Percentiles rank a stretch among this genome's conserved stretches.
Evolutionary conservation across 2,888 invertebrate species (phyloP).

Genomic region (Tridacna gigas): DNA sequence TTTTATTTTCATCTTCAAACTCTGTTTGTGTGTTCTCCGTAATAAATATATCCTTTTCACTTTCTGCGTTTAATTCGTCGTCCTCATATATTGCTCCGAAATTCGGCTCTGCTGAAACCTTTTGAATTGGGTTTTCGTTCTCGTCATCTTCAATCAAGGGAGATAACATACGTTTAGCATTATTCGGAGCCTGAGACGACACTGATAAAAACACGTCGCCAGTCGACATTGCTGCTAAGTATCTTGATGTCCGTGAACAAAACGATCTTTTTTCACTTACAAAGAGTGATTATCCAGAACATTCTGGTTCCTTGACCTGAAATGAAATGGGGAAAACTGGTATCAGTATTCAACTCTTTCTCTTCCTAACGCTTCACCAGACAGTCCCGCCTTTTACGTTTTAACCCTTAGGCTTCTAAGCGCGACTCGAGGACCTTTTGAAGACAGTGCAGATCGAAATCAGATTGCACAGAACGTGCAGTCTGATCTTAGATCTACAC

Average conservation of each 20-base stretch:
- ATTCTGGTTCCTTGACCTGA: no score
- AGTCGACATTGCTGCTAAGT: conserved; percentile 23
- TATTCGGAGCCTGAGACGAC: conserved; percentile 43
- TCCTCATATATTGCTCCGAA: conserved; percentile 26
- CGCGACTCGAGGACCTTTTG: no score
- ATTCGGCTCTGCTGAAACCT: conserved; percentile 7
- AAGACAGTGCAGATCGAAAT: no score
- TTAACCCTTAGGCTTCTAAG: no score
- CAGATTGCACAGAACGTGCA: no score
- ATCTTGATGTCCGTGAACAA: neutral
- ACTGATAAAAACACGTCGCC: conserved; percentile 55
- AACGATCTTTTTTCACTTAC: no score
- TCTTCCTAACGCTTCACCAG: no score
- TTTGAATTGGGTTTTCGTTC: neutral
- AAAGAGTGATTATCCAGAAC: no score
- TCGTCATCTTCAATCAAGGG: conserved; percentile 60
- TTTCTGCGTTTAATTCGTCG: conserved; percentile 63
- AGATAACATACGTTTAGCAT: conserved; percentile 44
- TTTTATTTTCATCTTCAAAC: conserved; percentile 4
- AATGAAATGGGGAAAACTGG: no score
- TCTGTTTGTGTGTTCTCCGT: conserved; percentile 34
- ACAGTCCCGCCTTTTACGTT: no score
- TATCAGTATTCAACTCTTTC: no score
- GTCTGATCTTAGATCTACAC: no score
- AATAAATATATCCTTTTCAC: conserved; percentile 43